Evolutionary conservation across 2,113 vertebrate genomes (phyloP).

Genomic region (Columbina picui): DNA sequence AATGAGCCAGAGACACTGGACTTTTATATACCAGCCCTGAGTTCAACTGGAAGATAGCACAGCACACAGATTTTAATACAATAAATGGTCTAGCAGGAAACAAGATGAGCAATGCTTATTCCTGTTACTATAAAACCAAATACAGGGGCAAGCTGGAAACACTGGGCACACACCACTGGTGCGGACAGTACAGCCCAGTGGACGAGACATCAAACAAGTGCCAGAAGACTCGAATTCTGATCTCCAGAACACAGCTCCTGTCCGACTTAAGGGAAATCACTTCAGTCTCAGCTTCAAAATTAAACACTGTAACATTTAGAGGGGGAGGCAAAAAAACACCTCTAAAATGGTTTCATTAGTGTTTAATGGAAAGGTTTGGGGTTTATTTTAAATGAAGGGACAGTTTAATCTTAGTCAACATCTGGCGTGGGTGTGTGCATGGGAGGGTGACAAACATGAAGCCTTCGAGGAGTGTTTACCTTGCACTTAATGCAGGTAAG

Average conservation of each 20-base stretch:
- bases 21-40: neutral
- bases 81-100: neutral
- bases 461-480: neutral
- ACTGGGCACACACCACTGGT: fast-evolving
- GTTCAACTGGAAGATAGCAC: neutral
- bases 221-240: neutral
- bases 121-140: neutral
- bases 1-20: neutral
- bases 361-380: neutral
- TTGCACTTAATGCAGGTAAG: neutral
- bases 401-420: neutral
- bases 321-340: fast-evolving
- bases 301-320: neutral
- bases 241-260: neutral
- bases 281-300: neutral
- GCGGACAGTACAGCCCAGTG: neutral
- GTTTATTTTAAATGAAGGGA: neutral
- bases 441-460: neutral
- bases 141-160: neutral
- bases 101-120: neutral
- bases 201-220: neutral
- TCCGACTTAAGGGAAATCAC: neutral
- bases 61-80: neutral
- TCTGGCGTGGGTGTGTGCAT: fast-evolving
- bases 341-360: neutral